Evolutionary conservation across 2,797 vertebrate species (phyloP).

Genomic region (Esox lucius): DNA sequence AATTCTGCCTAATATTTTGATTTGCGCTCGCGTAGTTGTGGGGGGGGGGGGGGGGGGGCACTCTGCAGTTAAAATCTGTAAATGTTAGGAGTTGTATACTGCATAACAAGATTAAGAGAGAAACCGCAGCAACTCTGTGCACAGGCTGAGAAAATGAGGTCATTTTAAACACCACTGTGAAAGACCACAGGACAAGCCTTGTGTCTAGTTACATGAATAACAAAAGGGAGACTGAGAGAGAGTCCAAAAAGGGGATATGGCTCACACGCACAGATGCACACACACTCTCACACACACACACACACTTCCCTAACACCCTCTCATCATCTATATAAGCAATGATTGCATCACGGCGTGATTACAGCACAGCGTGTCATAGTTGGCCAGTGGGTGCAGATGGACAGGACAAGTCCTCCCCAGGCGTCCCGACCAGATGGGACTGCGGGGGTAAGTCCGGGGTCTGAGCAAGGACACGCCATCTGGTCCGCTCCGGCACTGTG

Average conservation of each 20-base stretch:
- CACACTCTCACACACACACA: background rate
- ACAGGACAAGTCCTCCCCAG: background rate
- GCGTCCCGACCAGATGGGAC: background rate
- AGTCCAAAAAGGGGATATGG: no score
- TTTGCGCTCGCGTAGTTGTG: no score
- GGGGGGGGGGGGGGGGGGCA: no score
- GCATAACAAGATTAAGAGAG: no score
- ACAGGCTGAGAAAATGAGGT: background rate
- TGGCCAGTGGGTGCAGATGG: background rate
- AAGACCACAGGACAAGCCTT: background rate
- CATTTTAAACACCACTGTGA: background rate
- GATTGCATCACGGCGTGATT: background rate
- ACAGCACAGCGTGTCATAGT: background rate
- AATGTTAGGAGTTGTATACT: no score
- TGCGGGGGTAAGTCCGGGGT: background rate
- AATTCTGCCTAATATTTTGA: no score
- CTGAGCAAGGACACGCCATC: constrained; percentile 3
- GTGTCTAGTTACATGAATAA: background rate
- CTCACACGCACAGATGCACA: background rate
- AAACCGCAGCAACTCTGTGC: background rate
- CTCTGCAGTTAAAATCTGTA: no score
- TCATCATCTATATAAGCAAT: no score
- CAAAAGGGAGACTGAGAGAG: background rate
- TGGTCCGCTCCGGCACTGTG: background rate
- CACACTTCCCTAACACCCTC: background rate